Evolutionary conservation across 2,113 vertebrate species (phyloP), one percentile per base, ranked within the genome.

Genomic region (Albula glossodonta): DNA sequence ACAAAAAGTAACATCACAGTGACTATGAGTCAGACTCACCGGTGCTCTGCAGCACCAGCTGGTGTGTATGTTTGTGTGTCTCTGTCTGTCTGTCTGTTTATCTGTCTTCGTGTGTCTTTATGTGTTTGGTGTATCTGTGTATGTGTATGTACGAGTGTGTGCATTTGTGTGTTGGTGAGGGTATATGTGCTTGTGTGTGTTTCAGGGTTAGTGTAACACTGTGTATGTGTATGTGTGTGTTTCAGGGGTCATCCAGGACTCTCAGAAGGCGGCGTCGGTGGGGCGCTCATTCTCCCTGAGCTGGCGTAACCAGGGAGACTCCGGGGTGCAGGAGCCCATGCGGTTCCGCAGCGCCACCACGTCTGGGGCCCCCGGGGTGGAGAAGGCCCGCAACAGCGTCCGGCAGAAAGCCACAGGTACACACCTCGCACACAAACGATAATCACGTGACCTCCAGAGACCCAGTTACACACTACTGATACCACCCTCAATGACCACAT

Each of bases 221-320:
- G 15, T 51, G 15, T 22, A 84, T 80, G 66, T 50, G 83, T 74
- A 4, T 90, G 48, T 87, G 8, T 41, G 19, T 88, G 7, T 83
- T 79, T 82, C 91, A 99, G 98, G 97, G 85, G 96, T 95, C 80
- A 83, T 94, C 91, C 93, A 94, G 78, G 97, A 98, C 89, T 92
- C 96, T 88, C 97, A 97, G 89, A 99, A 98, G 91, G 93, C 95
- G 51, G 91, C 96, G 63, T 93, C 96, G 0, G 96, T 97, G 22
- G 96, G 97, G 6, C 96, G 98, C 52, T 97, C 97, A 0, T 99
- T 99, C 93, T 99, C 98, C n/a, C 92, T 99, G 86, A 99, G 97
- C 90, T 98, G 97, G 98, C 96, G 96, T 86, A 98, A 96, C 90
- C 96, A 98, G 31, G 97, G 95, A 15, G 98, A 98, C 13, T 84